Evolutionary conservation across 1,140 invertebrate species (phyloP), one percentile per base, ranked within the genome.

Genomic region (Pseudomyrmex pallidus): DNA sequence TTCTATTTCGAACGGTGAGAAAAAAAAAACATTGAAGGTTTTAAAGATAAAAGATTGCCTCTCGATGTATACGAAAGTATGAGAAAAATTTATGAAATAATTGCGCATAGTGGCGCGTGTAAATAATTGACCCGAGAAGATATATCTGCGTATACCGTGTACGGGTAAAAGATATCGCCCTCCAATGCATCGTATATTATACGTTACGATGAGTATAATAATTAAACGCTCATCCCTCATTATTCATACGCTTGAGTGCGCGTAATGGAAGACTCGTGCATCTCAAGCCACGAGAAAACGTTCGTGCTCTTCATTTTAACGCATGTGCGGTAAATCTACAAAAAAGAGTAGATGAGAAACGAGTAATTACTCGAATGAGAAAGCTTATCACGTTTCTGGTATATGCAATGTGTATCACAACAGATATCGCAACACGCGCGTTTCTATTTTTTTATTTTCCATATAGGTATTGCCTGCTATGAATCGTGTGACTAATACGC

Each of bases 191-290:
- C 54, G 66, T 80, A 80, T 72, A 80, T 80, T 80, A 80, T 59
- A 80, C 76, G 76, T 80, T 80, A 80, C 76, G 76, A 80, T 80
- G 76, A 72, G 76, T 80, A 80, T 80, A 80, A 80, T 80, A 80
- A 80, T 78, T 78, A 78, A 80, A 80, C 76, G 76, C 76, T 66
- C 76, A 80, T 80, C 76, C 52, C 76, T 80, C 76, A 80, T 80
- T 80, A 80, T 80, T 80, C 76, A 80, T 72, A 80, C 66, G 76
- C 66, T 70, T 72, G 76, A 80, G 76, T 59, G 66, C 64, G 66
- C 72, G 66, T 80, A 80, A 80, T 80, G 76, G 76, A 66, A 80
- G 76, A 72, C 66, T 72, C 76, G 66, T 70, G 76, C 56, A 80
- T 80, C 7, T 35, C 76, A 72, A 80, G 76, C 66, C n/a, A 66